Evolutionary conservation across 2,113 vertebrate genomes (phyloP).

Genomic region (Microcebus jonahi): DNA sequence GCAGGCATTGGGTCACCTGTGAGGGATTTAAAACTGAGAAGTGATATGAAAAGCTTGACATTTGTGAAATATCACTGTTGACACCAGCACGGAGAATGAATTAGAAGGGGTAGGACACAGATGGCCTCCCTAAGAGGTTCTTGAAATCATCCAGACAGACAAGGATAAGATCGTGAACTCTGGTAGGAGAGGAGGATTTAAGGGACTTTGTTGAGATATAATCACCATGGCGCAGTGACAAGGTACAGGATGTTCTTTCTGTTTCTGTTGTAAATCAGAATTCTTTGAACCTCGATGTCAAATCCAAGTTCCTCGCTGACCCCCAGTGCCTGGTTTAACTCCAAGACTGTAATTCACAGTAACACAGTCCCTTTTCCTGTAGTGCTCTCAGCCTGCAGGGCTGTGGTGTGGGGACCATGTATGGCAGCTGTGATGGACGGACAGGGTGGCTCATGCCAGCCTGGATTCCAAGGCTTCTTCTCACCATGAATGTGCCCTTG

Average conservation of each 20-base stretch:
- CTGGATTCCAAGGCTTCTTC: constrained; percentile 73
- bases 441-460: constrained; percentile 66
- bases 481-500: constrained; percentile 74
- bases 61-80: neutral
- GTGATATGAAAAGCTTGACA: neutral
- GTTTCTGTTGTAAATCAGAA: constrained; percentile 82
- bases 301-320: neutral
- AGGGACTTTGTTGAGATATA: neutral
- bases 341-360: neutral
- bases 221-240: neutral
- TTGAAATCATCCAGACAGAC: neutral
- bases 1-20: neutral
- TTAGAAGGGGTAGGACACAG: neutral
- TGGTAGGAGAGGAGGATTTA: neutral
- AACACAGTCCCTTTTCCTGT: neutral
- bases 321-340: neutral
- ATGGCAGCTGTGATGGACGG: constrained; percentile 46
- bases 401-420: constrained; percentile 25
- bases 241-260: neutral
- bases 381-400: constrained; percentile 64
- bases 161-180: neutral
- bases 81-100: neutral
- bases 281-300: constrained; percentile 86
- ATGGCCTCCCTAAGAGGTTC: neutral
- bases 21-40: neutral